Base-by-base conservation (phyloP, 2,888 invertebrate genomes). In the Chymomyza amoena region DNA sequence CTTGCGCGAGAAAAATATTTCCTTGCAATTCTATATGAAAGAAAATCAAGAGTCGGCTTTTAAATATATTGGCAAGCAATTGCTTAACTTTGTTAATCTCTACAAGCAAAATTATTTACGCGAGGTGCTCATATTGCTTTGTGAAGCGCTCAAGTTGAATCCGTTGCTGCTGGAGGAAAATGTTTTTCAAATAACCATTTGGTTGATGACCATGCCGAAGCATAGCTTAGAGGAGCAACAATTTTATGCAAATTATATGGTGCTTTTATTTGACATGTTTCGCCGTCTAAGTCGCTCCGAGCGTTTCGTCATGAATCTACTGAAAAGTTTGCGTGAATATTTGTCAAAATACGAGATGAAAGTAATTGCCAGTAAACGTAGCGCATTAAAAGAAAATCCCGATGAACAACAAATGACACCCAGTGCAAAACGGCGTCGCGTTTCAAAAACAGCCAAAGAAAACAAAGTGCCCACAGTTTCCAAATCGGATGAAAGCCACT, bases 261-360 rank as follows among this genome's bases (percentile, higher is more conserved):
- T 88, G 0, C 78, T 89, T 0, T 56, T 91, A 51, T 77, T 92
- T 77, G 89, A 91, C 59, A 90, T 91, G 90, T 91, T 89, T 61
- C 84, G 88, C 0, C 90, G 91, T 4, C 73, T 92, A 3, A 90
- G 90, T 64, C 86, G 89, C 2, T 80, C 88, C 0, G 92, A 92
- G 51, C 90, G 91, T 45, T 89, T 91, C 25, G 81, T 92, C 1
- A 78, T 79, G 66, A 84, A 88, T 59, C 79, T 92, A 16, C 70
- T 91, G 0, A 91, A 90, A 65, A 68, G 84, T 0, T 60, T 92
- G 13, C 86, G 81, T 5, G 86, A 88, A 9, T 80, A 89, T 72
- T 69, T 92, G 3, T 68, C 73, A 18, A 70, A 74, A 3, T 73
- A 61, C 18, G 54, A 79, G 4, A 32, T 90, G 6, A 6, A 64